These are phyloP conservation scores for Leptinotarsa rubiginosa DNA, from an alignment of 2,888 invertebrate species.

Conservation along the genomic window DNA sequence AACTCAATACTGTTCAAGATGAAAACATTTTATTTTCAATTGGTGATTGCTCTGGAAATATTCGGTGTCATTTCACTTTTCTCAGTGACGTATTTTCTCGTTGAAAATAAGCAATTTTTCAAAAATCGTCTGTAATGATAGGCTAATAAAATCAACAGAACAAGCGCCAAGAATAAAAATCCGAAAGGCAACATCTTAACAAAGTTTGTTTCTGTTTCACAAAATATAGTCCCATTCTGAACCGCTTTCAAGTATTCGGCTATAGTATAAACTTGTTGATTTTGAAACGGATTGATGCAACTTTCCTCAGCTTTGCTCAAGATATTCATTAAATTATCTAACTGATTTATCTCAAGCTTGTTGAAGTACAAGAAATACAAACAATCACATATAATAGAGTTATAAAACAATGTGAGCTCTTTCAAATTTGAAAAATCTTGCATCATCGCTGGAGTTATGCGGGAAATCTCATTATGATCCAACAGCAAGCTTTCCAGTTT, in stretches of 20 bases:
- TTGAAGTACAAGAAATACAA: constrained; percentile 41
- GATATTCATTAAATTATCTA: constrained; percentile 2
- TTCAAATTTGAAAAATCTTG: constrained; percentile 69
- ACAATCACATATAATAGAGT: constrained; percentile 72
- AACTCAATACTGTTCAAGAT: constrained; percentile 71
- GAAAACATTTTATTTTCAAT: constrained; percentile 72
- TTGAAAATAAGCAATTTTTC: constrained; percentile 71
- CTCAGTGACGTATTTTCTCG: constrained; percentile 68
- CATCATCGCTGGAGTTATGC: constrained; percentile 71
- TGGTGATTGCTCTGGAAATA: constrained; percentile 55
- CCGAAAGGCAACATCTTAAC: constrained; percentile 43
- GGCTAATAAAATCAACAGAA: constrained; percentile 64
- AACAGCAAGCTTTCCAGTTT: constrained; percentile 65
- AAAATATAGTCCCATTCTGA: constrained; percentile 39
- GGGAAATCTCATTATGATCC: constrained; percentile 70
- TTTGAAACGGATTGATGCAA: constrained; percentile 18
- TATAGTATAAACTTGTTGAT: constrained; percentile 47
- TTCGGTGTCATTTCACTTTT: constrained; percentile 57
- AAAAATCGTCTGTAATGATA: constrained; percentile 67
- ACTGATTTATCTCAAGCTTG: neutral
- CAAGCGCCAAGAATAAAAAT: constrained; percentile 64
- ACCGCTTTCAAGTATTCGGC: constrained; percentile 48
- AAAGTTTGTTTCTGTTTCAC: constrained; percentile 35
- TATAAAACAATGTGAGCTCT: constrained; percentile 68
- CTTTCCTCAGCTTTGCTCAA: constrained; percentile 1